Percentiles rank a stretch among this genome's conserved stretches.
Evolutionary conservation across 2,888 invertebrate genomes (phyloP).

Genomic region (Thelaira solivaga): DNA sequence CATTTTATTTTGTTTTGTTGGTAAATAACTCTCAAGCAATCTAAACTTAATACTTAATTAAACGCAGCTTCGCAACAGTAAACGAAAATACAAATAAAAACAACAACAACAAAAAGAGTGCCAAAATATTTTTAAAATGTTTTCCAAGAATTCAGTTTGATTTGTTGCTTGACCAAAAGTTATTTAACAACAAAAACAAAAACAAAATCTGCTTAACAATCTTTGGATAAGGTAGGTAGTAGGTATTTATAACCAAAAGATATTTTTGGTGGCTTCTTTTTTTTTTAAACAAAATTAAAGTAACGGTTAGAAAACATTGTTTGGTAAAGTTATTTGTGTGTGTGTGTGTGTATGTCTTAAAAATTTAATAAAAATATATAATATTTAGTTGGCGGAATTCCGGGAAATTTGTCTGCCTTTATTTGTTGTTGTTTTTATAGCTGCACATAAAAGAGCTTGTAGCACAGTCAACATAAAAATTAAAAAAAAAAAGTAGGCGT

Average conservation of each 20-base stretch:
- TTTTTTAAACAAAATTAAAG: conserved; percentile 16
- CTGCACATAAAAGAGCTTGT: neutral
- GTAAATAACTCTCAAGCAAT: conserved; percentile 46
- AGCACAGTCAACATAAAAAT: neutral
- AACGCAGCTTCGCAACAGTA: no score
- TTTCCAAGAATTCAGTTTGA: conserved; percentile 55
- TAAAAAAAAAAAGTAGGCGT: conserved; percentile 23
- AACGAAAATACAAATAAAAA: neutral
- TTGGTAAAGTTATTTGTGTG: no score
- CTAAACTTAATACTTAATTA: conserved; percentile 62
- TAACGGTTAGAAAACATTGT: conserved; percentile 52
- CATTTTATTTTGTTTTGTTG: neutral
- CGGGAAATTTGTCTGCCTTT: conserved; percentile 38
- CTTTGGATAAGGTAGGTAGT: conserved; percentile 1
- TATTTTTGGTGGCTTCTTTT: conserved; percentile 24
- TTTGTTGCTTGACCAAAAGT: conserved; percentile 32
- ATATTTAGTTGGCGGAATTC: conserved; percentile 8
- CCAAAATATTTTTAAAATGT: conserved; percentile 52
- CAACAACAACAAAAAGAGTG: conserved; percentile 38
- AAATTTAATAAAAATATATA: conserved; percentile 2
- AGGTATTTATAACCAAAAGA: neutral
- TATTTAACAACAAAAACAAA: neutral
- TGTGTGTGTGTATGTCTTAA: conserved; percentile 24
- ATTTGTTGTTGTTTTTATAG: neutral
- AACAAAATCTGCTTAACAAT: conserved; percentile 3